Base-by-base conservation (phyloP, 2,113 vertebrate genomes). In the Murina feae region DNA sequence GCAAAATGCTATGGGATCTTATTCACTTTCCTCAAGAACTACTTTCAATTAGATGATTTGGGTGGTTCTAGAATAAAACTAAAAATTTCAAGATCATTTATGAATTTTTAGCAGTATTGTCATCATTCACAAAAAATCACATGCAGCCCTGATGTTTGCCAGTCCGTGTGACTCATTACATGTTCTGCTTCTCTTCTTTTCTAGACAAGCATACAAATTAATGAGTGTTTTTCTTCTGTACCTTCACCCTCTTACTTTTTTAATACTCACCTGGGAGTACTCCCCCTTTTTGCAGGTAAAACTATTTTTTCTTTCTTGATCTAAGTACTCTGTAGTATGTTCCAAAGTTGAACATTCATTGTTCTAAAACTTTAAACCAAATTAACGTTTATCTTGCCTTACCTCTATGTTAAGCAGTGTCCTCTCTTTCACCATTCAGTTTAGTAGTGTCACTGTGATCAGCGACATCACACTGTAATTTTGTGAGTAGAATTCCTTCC, bases 11-110 rank as follows among this genome's bases (percentile, higher is more conserved):
- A n/a, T 96, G 94, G 91, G 89, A 92, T 97, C 96, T 94, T 89
- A 92, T 91, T 98, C 87, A 91, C 90, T 97, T 97, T 96, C 92
- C 95, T 98, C 97, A 96, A 96, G 95, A 97, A 95, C 91, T 97
- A 80, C 97, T 98, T 96, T 97, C 81, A 96, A 49, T 83, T 91
- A 95, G 84, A 96, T 98, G 94, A 97, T 96, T 95, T 97, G 97
- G 91, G 95, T 97, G 87, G 75, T 93, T 97, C 97, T 97, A 95
- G 95, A 97, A 97, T 94, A 96, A 96, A 87, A 97, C 93, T 94
- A 97, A 96, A 97, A 96, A 83, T 97, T 83, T 90, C 63, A 89
- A 75, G 65, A 95, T 97, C 90, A 79, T 89, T 91, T 94, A 87
- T 79, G 37, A 85, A 78, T 97, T 97, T 96, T 96, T 79, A 91